Evolutionary conservation across 2,888 invertebrate genomes (phyloP), one percentile per base, ranked within the genome.

Genomic region (Nowickia ferox): DNA sequence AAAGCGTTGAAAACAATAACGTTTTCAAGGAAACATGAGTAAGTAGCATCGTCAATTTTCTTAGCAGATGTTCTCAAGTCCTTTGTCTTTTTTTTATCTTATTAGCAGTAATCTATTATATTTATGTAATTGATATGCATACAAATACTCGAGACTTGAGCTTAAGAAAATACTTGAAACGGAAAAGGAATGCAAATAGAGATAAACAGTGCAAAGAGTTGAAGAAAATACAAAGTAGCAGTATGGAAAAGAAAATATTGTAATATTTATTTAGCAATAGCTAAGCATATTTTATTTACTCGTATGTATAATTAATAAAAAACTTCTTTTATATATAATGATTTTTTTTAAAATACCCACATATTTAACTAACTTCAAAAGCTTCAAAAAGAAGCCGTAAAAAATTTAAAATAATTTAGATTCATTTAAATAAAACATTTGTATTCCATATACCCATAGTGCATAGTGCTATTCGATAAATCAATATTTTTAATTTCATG

Each of bases 51-150:
- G 81, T 85, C 77, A 81, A 81, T 81, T 76, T 82, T 65, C 57
- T 69, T 17, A 78, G 77, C 85, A 85, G 81, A 68, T 85, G 85
- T 78, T 85, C 74, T 57, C 77, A 74, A 81, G 77, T 81, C 72
- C 71, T 78, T 77, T 82, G 74, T 69, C 78, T 78, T 79, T 6
- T 30, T 30, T 30, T 65, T 71, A 79, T 82, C 79, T 75, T 74
- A 82, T 86, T 85, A 78, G 74, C n/a, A 78, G 85, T 82, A 86
- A 86, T 79, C 71, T 79, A 71, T 79, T 44, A 75, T 71, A 79
- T 82, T 82, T 82, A 74, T 80, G 72, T 51, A 72, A 44, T 74
- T 78, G 78, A 59, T 77, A 66, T 59, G 78, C 78, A 74, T 74
- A 19, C 72, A 69, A 30, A n/a, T 48, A 65, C 66, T 79, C 13